Base-by-base conservation (phyloP, 2,113 vertebrate genomes). In the Indicator indicator region DNA sequence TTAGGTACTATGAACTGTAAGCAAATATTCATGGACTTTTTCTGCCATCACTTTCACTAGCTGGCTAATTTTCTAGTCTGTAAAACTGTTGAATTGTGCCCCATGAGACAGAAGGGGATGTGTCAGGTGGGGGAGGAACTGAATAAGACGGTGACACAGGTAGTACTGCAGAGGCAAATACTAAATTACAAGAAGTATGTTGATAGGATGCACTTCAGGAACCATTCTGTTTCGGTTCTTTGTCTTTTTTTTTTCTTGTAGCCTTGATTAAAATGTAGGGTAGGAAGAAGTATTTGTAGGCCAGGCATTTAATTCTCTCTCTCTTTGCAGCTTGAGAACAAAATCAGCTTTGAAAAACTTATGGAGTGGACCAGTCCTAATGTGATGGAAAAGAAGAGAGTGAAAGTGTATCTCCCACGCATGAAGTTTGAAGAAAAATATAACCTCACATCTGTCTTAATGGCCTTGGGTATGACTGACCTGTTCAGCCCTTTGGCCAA, bases 391-490 rank as follows among this genome's bases (percentile, higher is more conserved):
- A 71, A 67, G 65, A 92, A 82, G 52, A 96, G 79, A 9, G 89
- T 98, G 7, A 86, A 95, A 8, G 96, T 98, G 30, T 97, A 90
- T 70, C 86, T 98, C 24, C 98, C 98, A 3, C 96, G 65, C 38
- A 97, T 98, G 96, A 98, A 94, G 84, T 95, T 97, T 9, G 96
- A 96, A 69, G 86, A 86, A 74, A 91, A 87, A 71, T 96, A 97
- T 5, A 96, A 97, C 77, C 63, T 97, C 36, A 97, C 36, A 1
- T 46, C 12, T 54, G 93, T 59, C 78, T 95, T 86, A 65, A 73
- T 2, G 8, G 58, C 94, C 11, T 20, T 98, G 36, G 97, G 98
- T n/a, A 94, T 98, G 96, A 88, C 36, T 0, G 95, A 97, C 59
- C 40, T 88, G 75, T 98, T 72, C 91, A 92, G 89, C 67, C 82